These are phyloP conservation scores for Agelas oroides DNA, from an alignment of 37 sponge, comb jelly and placozoan genomes.

Conservation along the genomic window DNA sequence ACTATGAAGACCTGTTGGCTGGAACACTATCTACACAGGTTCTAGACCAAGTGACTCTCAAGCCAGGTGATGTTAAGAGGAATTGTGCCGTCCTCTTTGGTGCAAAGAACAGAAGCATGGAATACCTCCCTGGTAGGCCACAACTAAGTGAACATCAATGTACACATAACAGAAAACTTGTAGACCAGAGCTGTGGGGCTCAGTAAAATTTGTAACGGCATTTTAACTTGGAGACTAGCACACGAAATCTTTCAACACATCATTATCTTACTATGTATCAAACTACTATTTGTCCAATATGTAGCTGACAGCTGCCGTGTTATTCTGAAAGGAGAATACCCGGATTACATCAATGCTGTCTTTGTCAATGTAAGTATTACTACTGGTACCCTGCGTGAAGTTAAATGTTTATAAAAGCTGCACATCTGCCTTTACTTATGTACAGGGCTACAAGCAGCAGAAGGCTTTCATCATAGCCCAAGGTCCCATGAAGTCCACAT, in stretches of 20 bases:
- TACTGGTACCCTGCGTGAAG: no score
- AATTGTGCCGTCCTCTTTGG: conserved; percentile 4
- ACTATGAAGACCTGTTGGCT: no score
- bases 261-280: no score
- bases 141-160: no score
- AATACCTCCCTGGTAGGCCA: conserved; percentile 27
- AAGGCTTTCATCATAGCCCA: conserved; percentile 80
- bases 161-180: no score
- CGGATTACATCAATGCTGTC: conserved; percentile 71
- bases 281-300: no score
- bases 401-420: no score
- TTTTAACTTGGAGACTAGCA: no score
- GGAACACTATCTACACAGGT: conserved; percentile 25
- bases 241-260: no score
- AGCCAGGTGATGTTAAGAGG: conserved; percentile 9
- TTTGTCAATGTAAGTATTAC: conserved; percentile 47
- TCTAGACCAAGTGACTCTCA: conserved; percentile 50
- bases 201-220: no score
- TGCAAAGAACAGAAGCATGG: conserved; percentile 35
- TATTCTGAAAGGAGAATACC: conserved; percentile 49
- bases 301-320: conserved; percentile 56
- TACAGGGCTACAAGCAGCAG: conserved; percentile 73
- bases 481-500: conserved; percentile 60
- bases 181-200: no score
- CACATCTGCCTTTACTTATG: neutral